These are phyloP conservation scores for Tetropium fuscum DNA, from an alignment of 2,888 invertebrate genomes.

Conservation along the genomic window DNA sequence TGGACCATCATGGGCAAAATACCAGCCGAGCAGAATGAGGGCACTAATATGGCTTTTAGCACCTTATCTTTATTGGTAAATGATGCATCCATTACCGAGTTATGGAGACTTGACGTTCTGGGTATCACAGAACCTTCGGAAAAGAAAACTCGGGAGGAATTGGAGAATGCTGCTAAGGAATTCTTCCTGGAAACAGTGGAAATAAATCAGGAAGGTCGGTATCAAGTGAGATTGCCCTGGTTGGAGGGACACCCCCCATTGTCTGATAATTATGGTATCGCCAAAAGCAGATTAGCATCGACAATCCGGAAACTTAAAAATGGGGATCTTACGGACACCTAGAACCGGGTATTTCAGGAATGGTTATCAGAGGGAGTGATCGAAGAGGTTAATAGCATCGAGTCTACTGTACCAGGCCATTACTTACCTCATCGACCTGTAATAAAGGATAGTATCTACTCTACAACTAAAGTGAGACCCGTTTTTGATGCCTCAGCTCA, in stretches of 20 bases:
- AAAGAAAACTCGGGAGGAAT: constrained; percentile 13
- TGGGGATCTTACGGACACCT: constrained; percentile 3
- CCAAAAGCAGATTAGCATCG: constrained; percentile 27
- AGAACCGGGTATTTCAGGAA: constrained; percentile 26
- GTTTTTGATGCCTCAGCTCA: constrained; percentile 22
- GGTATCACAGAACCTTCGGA: constrained; percentile 27
- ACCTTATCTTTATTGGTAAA: constrained; percentile 5
- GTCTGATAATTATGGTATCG: constrained; percentile 26
- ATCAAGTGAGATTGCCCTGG: constrained; percentile 38
- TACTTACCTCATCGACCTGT: constrained; percentile 37
- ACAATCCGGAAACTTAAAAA: constrained; percentile 20
- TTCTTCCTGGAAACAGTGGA: too few relatives aligned
- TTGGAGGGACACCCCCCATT: constrained; percentile 33
- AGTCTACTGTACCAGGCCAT: constrained; percentile 7
- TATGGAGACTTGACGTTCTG: constrained; percentile 26
- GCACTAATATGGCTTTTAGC: not conserved
- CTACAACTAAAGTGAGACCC: constrained; percentile 28
- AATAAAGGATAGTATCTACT: not conserved
- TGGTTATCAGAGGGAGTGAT: constrained; percentile 14
- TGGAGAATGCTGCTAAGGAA: constrained; percentile 24
- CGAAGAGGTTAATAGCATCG: constrained; percentile 32
- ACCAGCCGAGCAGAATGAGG: too few relatives aligned
- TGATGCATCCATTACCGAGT: constrained; percentile 6
- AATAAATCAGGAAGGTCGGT: constrained; percentile 27
- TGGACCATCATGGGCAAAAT: constrained; percentile 24